phyloP scores from a whole-genome alignment of 2,797 vertebrate species.

The Choloepus didactylus region DNA sequence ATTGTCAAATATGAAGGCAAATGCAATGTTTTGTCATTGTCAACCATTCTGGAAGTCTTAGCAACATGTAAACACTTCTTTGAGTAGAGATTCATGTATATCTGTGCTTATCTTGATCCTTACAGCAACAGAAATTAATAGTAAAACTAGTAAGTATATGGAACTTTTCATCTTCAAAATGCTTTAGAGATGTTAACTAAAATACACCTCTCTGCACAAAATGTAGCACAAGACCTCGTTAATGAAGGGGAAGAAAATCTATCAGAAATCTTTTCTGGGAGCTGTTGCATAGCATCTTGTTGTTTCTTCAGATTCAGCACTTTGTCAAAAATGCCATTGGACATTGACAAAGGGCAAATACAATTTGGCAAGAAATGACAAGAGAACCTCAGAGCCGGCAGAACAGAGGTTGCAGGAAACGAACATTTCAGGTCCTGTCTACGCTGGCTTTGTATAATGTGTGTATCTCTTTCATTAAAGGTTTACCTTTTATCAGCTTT shows the following conservation, averaged over 20 bases:
- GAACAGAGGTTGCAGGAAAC: neutral
- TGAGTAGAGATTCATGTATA: neutral
- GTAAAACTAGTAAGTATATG: neutral
- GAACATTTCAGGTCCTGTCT: neutral
- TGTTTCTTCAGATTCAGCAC: constrained; percentile 69
- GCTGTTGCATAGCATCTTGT: neutral
- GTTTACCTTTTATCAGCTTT: neutral
- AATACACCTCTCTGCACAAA: constrained; percentile 58
- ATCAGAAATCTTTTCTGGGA: constrained; percentile 58
- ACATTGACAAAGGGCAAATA: constrained; percentile 66
- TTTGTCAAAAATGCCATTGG: constrained; percentile 66
- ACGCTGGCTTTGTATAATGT: neutral
- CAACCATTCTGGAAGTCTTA: neutral
- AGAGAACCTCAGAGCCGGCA: constrained; percentile 32
- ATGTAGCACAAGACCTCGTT: constrained; percentile 21
- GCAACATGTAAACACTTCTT: neutral
- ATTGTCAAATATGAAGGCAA: constrained; percentile 65
- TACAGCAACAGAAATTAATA: constrained; percentile 56
- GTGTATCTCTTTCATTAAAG: neutral
- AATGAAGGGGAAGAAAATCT: constrained; percentile 32
- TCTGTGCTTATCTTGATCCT: constrained; percentile 45
- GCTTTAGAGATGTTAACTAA: constrained; percentile 69
- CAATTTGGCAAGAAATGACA: constrained; percentile 70
- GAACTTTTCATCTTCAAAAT: constrained; percentile 63
- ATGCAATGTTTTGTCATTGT: constrained; percentile 48